phyloP scores from a whole-genome alignment of 1,140 invertebrate species.

The Scylla paramamosain region DNA sequence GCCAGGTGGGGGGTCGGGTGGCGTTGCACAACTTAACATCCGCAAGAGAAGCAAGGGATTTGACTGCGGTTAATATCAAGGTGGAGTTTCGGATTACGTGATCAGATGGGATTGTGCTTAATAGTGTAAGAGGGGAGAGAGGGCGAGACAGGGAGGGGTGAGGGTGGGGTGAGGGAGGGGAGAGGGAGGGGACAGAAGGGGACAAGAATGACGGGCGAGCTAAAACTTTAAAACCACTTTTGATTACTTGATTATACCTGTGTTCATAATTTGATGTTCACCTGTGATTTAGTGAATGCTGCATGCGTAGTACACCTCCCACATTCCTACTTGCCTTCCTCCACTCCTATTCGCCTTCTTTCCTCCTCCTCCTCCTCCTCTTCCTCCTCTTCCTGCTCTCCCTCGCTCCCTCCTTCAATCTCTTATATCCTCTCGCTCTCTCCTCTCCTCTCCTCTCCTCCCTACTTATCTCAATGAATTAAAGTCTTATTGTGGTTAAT shows the following conservation, averaged over 20 bases:
- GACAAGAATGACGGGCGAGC: not conserved
- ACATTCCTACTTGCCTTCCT: not conserved
- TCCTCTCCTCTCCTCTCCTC: not conserved
- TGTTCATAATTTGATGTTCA: not conserved
- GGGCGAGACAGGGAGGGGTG: not conserved
- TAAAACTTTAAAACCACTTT: not conserved
- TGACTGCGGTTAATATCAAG: no score
- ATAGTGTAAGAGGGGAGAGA: not conserved
- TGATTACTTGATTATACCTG: not conserved
- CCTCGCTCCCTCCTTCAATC: not conserved
- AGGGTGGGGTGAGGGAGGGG: not conserved
- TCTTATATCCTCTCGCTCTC: not conserved
- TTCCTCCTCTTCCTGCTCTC: not conserved
- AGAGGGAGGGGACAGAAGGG: not conserved
- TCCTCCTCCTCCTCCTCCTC: not conserved
- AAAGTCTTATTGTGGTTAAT: not conserved
- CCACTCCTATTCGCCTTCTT: not conserved
- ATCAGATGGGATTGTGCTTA: no score
- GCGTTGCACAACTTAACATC: no score
- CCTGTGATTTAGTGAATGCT: not conserved
- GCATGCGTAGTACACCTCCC: not conserved
- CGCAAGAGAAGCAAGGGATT: no score
- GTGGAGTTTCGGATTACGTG: no score
- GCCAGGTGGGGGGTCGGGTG: no score
- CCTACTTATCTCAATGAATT: not conserved